phyloP scores from a whole-genome alignment of 1,140 invertebrate genomes.

The Drosophila watanabei region DNA sequence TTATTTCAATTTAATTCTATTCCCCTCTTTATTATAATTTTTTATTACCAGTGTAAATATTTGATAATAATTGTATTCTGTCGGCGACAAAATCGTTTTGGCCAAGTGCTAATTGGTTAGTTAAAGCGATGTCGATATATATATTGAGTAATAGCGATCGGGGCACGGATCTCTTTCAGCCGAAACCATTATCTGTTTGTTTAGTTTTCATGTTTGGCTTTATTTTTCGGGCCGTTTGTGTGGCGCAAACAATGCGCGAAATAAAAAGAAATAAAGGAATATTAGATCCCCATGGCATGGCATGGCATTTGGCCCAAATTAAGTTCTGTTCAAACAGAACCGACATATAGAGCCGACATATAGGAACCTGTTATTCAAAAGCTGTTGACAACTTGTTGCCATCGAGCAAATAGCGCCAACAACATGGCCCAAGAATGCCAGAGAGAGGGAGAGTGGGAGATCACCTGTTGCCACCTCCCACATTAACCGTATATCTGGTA shows the following conservation, averaged over 20 bases:
- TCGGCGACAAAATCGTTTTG: constrained; percentile 43
- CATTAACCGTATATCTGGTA: constrained; percentile 6
- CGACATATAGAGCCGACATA: constrained; percentile 20
- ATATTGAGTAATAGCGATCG: constrained; percentile 21
- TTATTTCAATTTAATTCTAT: neutral
- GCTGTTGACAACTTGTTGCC: constrained; percentile 47
- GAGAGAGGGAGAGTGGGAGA: neutral
- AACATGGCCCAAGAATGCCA: constrained; percentile 38
- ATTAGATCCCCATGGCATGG: constrained; percentile 2
- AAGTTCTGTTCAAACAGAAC: constrained; percentile 37
- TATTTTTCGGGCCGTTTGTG: constrained; percentile 14
- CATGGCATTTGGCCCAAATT: constrained; percentile 42
- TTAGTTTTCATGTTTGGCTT: neutral
- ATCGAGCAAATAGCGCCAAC: constrained; percentile 35
- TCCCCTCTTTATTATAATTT: neutral
- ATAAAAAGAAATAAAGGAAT: constrained; percentile 25
- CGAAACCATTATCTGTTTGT: constrained; percentile 26
- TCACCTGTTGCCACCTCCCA: constrained; percentile 41
- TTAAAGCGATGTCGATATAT: constrained; percentile 17
- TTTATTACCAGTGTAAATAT: neutral
- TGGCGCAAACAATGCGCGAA: constrained; percentile 23
- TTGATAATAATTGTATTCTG: constrained; percentile 12
- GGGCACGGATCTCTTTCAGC: constrained; percentile 28
- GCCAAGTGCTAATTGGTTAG: constrained; percentile 45
- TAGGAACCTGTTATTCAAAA: constrained; percentile 45